Evolutionary conservation across 2,888 invertebrate genomes (phyloP).

Genomic region (Diaperis boleti): DNA sequence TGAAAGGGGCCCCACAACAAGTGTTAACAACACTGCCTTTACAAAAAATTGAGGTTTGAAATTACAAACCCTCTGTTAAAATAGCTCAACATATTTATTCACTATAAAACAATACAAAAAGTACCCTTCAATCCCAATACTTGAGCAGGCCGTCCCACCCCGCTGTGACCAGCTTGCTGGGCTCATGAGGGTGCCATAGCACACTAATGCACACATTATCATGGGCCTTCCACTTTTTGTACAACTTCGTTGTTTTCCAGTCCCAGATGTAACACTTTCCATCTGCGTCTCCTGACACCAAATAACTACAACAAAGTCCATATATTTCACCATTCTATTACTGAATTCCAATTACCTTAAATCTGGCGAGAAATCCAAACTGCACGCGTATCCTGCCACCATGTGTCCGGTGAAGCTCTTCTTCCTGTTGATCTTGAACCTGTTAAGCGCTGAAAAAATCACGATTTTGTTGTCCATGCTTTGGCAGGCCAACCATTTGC

Average conservation of each 20-base stretch:
- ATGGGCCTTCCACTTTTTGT: constrained; percentile 99
- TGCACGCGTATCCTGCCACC: constrained; percentile 99
- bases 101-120: neutral
- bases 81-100: too few species aligned
- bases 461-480: constrained; percentile 99
- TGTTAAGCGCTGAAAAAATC: constrained; percentile 96
- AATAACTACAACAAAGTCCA: constrained; percentile 76
- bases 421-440: constrained; percentile 98
- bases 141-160: constrained; percentile 99
- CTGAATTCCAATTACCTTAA: constrained; percentile 81
- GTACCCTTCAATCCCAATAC: constrained; percentile 95
- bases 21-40: too few species aligned
- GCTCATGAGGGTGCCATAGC: constrained; percentile 99
- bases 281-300: constrained; percentile 98
- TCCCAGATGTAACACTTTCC: constrained; percentile 99
- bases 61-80: too few species aligned
- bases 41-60: too few species aligned
- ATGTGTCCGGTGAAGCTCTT: constrained; percentile 98
- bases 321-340: neutral
- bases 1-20: too few species aligned
- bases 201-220: constrained; percentile 96
- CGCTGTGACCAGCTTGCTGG: constrained; percentile 96
- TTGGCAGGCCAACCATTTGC: constrained; percentile 99
- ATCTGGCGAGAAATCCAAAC: constrained; percentile 97
- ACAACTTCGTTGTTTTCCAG: constrained; percentile 98